These are phyloP conservation scores for Brachypodius melanocephalos DNA, from an alignment of 2,113 vertebrate genomes.

Conservation along the genomic window DNA sequence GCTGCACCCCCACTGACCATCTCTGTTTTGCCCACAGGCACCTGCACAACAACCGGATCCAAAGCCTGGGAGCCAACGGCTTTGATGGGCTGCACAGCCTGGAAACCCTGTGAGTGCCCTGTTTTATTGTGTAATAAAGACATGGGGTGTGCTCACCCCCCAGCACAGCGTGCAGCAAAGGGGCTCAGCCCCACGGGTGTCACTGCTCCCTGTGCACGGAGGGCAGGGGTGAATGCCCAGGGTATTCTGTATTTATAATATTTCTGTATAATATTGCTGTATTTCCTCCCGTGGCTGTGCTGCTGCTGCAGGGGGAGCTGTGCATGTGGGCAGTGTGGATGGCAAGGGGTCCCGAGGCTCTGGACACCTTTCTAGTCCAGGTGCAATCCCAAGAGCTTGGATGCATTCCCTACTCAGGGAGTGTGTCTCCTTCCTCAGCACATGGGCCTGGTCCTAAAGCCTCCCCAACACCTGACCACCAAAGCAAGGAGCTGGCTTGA, in stretches of 20 bases:
- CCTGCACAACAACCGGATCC: slow-evolving; percentile 94
- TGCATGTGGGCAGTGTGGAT: rapidly evolving
- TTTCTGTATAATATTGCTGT: too few species aligned
- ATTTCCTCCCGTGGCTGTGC: not conserved
- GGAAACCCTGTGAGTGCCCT: slow-evolving; percentile 91
- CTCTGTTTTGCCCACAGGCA: slow-evolving; percentile 77
- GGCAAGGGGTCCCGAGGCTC: not conserved
- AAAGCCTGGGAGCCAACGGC: slow-evolving; percentile 84
- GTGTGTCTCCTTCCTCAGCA: not conserved
- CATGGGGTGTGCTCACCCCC: rapidly evolving
- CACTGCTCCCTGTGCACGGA: rapidly evolving
- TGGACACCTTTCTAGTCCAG: not conserved
- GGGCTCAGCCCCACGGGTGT: rapidly evolving
- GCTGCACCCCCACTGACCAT: not conserved
- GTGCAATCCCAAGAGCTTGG: not conserved
- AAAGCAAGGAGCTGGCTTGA: not conserved
- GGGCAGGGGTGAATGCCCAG: not conserved
- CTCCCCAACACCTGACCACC: not conserved
- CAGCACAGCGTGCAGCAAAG: not conserved
- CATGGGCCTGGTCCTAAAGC: rapidly evolving
- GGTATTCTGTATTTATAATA: too few species aligned
- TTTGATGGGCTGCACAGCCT: slow-evolving; percentile 90
- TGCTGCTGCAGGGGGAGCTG: not conserved
- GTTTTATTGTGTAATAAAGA: not conserved
- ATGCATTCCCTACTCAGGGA: not conserved